phyloP scores from a whole-genome alignment of 2,113 vertebrate genomes.

The Cisticola juncidis region DNA sequence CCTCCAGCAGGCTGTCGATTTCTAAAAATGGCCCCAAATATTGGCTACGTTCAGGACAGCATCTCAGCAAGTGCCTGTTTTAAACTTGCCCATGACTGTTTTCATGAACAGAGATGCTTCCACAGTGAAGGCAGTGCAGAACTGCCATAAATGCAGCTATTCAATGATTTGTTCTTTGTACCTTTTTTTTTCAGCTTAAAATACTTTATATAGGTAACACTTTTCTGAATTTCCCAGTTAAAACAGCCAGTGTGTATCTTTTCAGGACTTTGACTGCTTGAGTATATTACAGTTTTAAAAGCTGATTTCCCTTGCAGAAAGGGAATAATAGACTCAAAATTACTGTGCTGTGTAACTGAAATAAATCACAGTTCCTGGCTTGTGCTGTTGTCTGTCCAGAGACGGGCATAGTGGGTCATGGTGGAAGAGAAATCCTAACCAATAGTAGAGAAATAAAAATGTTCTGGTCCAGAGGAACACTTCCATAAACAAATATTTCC shows the following conservation, averaged over 20 bases:
- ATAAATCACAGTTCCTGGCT: not conserved
- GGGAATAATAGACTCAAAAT: not conserved
- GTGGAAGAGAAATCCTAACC: not conserved
- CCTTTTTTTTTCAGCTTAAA: not conserved
- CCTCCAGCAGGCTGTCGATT: not conserved
- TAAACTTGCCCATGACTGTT: not conserved
- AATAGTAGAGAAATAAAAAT: not conserved
- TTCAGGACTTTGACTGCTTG: not conserved
- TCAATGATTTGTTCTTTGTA: not conserved
- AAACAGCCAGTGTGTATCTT: not conserved
- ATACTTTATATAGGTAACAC: not conserved
- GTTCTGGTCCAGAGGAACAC: not conserved
- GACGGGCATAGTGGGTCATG: not conserved
- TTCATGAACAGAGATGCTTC: not conserved
- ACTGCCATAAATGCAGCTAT: not conserved
- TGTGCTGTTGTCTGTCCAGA: not conserved
- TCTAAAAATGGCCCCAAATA: not conserved
- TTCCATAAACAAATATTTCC: not conserved
- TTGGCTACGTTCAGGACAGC: not conserved
- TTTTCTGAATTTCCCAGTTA: not conserved
- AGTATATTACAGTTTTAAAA: not conserved
- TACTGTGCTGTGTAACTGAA: not conserved
- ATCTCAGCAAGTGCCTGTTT: not conserved
- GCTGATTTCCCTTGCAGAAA: not conserved
- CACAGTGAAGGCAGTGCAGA: not conserved